phyloP scores from a whole-genome alignment of 2,797 vertebrate species.

The Tragopan temminckii region DNA sequence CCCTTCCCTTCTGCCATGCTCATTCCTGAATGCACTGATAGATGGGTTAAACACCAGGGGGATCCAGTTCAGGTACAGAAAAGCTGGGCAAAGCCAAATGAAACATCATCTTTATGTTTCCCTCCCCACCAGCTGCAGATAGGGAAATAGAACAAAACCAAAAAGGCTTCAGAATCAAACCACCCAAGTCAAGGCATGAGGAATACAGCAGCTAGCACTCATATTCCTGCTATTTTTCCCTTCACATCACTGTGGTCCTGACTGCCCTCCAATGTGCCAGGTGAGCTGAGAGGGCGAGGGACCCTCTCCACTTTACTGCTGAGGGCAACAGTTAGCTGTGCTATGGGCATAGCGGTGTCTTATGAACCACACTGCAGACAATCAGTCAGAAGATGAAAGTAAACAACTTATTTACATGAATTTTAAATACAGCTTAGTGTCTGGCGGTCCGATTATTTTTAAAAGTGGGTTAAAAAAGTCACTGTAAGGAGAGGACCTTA shows the following conservation, averaged over 20 bases:
- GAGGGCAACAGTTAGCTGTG: background rate
- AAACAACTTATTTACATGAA: conserved; percentile 31
- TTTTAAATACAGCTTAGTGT: conserved; percentile 45
- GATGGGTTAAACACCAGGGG: background rate
- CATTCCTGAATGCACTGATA: background rate
- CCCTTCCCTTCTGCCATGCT: background rate
- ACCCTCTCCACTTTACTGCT: background rate
- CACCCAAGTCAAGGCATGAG: background rate
- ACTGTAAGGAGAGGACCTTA: conserved; percentile 77
- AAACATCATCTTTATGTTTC: background rate
- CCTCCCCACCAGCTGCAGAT: background rate
- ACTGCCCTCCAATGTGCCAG: background rate
- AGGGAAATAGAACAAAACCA: background rate
- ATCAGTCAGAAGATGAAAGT: background rate
- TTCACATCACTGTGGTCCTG: background rate
- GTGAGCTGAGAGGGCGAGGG: background rate
- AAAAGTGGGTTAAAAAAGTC: conserved; percentile 74
- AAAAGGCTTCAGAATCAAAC: background rate
- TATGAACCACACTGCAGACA: background rate
- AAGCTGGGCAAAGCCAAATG: conserved; percentile 22
- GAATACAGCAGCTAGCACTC: background rate
- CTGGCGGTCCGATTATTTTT: conserved; percentile 58
- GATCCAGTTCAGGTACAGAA: background rate
- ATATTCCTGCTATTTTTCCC: background rate
- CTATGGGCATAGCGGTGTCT: rapidly evolving